Evolutionary conservation across 2,113 vertebrate species (phyloP), one percentile per base, ranked within the genome.

Genomic region (Pseudolaguvia tuberculata): DNA sequence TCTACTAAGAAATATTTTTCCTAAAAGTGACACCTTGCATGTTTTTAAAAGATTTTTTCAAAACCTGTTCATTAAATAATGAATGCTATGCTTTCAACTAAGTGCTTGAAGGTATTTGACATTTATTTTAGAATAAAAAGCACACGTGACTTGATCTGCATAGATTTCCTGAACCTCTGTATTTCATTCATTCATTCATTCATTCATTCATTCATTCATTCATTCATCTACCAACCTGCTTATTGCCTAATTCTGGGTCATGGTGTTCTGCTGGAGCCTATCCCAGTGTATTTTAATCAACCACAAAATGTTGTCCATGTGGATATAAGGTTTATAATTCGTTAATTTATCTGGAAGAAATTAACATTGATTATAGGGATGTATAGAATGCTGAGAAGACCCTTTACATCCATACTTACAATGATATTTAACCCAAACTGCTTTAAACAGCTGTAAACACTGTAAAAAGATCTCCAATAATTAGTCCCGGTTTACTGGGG

Each of bases 321-420:
- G 48, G 6, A 27, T 15, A 25, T 23, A 48, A 65, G 48, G 1
- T 15, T 27, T 2, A 45, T 48, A 21, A 45, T 23, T 13, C n/a
- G 14, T 23, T 27, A 18, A 48, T 45, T 18, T 50, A 12, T 23
- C 18, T 6, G 3, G 45, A 50, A 2, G 4, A 5, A 48, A 4
- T 67, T 15, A 45, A 67, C 50, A 67, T 29, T 29, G 63, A 67
- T 67, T 50, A 12, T 3, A 48, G 12, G 17, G 50, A 67, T 67
- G 27, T 67, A 29, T 67, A 23, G 2, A 50, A 67, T 5, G 10
- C 15, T 20, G 45, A 67, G 9, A 67, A 27, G 63, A 67, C 23
- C 23, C 5, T 67, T 48, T 25, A 67, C 45, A 45, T 17, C 23
- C 25, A 1, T 27, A 8, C 3, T 50, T 50, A 17, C 21, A 25